phyloP scores from a whole-genome alignment of 1,140 invertebrate genomes.

The Andrena cerasifolii region DNA sequence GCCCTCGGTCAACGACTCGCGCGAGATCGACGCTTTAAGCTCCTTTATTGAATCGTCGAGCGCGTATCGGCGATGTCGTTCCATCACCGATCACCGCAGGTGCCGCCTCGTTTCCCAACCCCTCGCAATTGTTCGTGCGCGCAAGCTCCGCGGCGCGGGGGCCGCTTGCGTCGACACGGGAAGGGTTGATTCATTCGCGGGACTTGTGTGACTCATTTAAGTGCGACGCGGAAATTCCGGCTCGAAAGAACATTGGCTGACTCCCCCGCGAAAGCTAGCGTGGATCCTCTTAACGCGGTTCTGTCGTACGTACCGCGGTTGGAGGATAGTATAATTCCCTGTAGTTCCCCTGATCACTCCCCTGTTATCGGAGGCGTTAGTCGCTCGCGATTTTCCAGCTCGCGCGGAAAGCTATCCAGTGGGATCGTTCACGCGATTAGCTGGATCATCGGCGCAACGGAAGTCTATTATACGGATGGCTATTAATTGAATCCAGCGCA shows the following conservation, averaged over 20 bases:
- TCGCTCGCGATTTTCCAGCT: constrained; percentile 27
- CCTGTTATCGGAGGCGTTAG: neutral
- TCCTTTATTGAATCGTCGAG: constrained; percentile 34
- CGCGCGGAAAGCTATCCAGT: neutral
- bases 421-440: constrained; percentile 41
- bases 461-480: constrained; percentile 49
- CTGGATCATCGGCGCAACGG: constrained; percentile 42
- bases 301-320: no score
- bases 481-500: constrained; percentile 47
- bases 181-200: no score
- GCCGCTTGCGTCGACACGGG: no score
- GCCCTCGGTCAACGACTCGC: constrained; percentile 55
- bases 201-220: no score
- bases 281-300: no score
- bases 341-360: neutral
- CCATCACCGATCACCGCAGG: neutral
- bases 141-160: no score
- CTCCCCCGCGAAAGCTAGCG: no score
- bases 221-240: no score
- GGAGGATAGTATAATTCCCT: constrained; percentile 29
- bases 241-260: no score
- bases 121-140: neutral
- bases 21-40: constrained; percentile 48
- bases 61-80: neutral
- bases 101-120: neutral